Evolutionary conservation across 1,140 invertebrate genomes (phyloP), one percentile per base, ranked within the genome.

Genomic region (Pseudomyrmex flavicornis): DNA sequence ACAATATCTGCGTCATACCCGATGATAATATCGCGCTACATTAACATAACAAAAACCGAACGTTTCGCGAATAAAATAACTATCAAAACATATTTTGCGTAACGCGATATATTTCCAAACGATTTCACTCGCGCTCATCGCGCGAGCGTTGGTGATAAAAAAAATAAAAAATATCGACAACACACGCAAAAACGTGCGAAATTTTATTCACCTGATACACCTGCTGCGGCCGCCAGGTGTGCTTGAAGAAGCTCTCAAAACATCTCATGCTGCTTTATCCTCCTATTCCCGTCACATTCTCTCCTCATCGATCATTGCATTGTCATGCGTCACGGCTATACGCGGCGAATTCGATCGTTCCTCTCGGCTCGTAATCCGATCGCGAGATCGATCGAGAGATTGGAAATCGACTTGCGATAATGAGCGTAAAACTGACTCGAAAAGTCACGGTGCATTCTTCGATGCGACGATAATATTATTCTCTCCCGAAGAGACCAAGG

Each of bases 191-290:
- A 59, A 20, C 17, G 26, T 13, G 1, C 13, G 22, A 52, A 9
- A 75, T 22, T 17, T 58, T 15, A 4, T 46, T 74, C 48, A 75
- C 62, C 69, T 75, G 59, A 65, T 22, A 85, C 85, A 93, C 92
- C 92, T 93, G 92, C 76, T 93, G 91, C 15, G 87, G 91, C 70
- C 92, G 91, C 92, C 92, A 93, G 44, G 92, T 93, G 58, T 91
- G 92, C 61, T 93, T 92, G 80, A 93, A 93, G 35, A 93, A 92
- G 58, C 66, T 91, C 66, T 92, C 92, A 82, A 93, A 93, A 73
- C 88, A 93, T 88, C 66, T 93, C 91, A 93, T 92, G 46, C 69
- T 89, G 62, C 52, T 66, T 10, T 13, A 17, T 8, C 59, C 59
- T 35, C 5, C 66, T 22, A 80, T 76, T 85, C 70, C 54, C 54